A percentile compares a stretch with the other conserved stretches of the same genome.
phyloP scores from a whole-genome alignment of 2,888 invertebrate species.

The Diadegma fenestrale region DNA sequence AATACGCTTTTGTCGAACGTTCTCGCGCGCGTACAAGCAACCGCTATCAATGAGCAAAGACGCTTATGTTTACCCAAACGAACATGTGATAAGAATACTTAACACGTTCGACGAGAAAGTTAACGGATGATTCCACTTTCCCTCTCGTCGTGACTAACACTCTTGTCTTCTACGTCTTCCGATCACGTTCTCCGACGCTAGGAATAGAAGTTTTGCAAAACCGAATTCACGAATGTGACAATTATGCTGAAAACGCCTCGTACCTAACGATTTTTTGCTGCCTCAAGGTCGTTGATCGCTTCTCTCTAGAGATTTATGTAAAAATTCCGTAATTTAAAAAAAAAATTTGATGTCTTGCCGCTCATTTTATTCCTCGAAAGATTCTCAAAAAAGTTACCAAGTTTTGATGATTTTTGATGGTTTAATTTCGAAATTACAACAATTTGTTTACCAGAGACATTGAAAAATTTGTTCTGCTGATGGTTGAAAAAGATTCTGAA shows the following conservation, averaged over 20 bases:
- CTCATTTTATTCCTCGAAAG: too few relatives aligned
- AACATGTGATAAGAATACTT: slow-evolving; percentile 73
- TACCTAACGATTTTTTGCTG: too few relatives aligned
- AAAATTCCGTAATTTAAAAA: too few relatives aligned
- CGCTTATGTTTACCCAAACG: slow-evolving; percentile 58
- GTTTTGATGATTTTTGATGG: too few relatives aligned
- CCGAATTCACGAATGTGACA: not conserved
- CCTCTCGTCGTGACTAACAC: slow-evolving; percentile 72
- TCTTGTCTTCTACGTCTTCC: slow-evolving; percentile 35
- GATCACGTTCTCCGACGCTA: slow-evolving; percentile 35
- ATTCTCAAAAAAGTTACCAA: too few relatives aligned
- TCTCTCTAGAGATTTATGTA: too few relatives aligned
- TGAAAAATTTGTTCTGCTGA: not conserved
- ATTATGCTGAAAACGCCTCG: not conserved
- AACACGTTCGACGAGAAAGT: slow-evolving; percentile 72
- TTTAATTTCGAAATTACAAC: too few relatives aligned
- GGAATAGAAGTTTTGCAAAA: slow-evolving; percentile 8
- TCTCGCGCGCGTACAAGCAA: not conserved
- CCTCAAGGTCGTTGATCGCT: too few relatives aligned
- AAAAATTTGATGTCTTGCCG: too few relatives aligned
- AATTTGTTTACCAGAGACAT: too few relatives aligned
- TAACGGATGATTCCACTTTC: slow-evolving; percentile 72
- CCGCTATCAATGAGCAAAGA: slow-evolving; percentile 42
- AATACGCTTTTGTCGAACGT: slow-evolving; percentile 32
- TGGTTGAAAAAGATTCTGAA: not conserved